phyloP scores from a whole-genome alignment of 2,888 invertebrate species.

The Aleiodes testaceus region DNA sequence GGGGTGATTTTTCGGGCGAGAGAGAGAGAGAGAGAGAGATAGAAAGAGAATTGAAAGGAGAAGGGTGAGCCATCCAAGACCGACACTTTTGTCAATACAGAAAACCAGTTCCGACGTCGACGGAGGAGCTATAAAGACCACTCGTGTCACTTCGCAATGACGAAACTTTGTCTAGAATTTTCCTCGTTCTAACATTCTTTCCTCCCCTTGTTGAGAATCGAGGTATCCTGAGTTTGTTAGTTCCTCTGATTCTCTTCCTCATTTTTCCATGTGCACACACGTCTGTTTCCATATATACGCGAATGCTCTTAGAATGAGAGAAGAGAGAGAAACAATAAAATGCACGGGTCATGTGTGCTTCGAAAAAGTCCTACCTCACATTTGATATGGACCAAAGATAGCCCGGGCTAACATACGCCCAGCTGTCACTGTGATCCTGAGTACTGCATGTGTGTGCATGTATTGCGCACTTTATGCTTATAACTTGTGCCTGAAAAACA shows the following conservation, averaged over 20 bases:
- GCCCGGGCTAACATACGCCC: conserved; percentile 67
- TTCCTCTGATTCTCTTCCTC: not conserved
- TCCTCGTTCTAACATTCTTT: conserved; percentile 49
- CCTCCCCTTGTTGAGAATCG: conserved; percentile 41
- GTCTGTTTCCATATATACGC: too few species aligned
- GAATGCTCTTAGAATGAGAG: not conserved
- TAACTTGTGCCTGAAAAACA: too few species aligned
- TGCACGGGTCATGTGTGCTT: conserved; percentile 36
- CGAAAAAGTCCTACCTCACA: conserved; percentile 63
- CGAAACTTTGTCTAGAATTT: conserved; percentile 75
- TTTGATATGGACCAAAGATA: conserved; percentile 72
- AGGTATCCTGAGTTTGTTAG: not conserved
- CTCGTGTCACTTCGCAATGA: conserved; percentile 77
- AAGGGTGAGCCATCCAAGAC: conserved; percentile 58
- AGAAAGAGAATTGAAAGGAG: conserved; percentile 52
- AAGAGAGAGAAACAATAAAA: conserved; percentile 20
- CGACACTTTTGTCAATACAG: conserved; percentile 77
- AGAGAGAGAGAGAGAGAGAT: conserved; percentile 49
- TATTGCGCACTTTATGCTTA: too few species aligned
- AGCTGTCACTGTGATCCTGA: conserved; percentile 65
- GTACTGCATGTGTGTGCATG: not conserved
- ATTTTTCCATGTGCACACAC: too few species aligned
- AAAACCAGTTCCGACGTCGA: conserved; percentile 57
- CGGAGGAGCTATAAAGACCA: conserved; percentile 75
- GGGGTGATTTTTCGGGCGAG: conserved; percentile 54